A percentile compares a stretch with the other conserved stretches of the same genome.
phyloP scores from a whole-genome alignment of 1,140 invertebrate species.

The Drosophila lowei region DNA sequence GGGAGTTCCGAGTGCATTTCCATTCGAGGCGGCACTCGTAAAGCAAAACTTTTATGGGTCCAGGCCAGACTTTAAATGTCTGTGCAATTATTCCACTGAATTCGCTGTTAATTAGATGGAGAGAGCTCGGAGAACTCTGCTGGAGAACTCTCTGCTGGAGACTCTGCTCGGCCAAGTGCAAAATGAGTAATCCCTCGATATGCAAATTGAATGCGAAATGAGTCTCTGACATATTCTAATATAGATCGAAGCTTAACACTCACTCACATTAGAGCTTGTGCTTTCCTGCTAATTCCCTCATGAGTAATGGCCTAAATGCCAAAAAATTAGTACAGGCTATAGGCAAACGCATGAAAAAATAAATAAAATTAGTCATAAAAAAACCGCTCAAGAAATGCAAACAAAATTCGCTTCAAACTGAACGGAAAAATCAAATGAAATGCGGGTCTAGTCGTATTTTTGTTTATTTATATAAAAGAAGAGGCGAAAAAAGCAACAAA shows the following conservation, averaged over 20 bases:
- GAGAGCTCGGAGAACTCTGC: neutral
- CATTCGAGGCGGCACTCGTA: slow-evolving; percentile 6
- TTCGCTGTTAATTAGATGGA: slow-evolving; percentile 60
- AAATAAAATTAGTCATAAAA: slow-evolving; percentile 43
- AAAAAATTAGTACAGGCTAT: slow-evolving; percentile 35
- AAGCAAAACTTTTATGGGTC: slow-evolving; percentile 43
- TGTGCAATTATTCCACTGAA: slow-evolving; percentile 70
- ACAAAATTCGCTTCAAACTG: slow-evolving; percentile 17
- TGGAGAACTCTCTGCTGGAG: neutral
- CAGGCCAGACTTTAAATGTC: slow-evolving; percentile 51
- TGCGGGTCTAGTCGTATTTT: slow-evolving; percentile 5
- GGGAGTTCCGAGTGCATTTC: slow-evolving; percentile 16
- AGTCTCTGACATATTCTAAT: slow-evolving; percentile 2
- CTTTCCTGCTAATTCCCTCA: slow-evolving; percentile 29
- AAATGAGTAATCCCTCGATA: slow-evolving; percentile 28
- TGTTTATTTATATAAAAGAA: slow-evolving; percentile 35
- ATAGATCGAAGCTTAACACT: neutral
- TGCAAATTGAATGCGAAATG: slow-evolving; percentile 19
- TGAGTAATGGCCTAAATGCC: slow-evolving; percentile 27
- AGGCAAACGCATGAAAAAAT: slow-evolving; percentile 15
- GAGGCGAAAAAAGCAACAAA: slow-evolving; percentile 10
- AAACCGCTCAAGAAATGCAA: slow-evolving; percentile 4
- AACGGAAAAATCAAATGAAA: slow-evolving; percentile 18
- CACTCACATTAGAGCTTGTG: neutral
- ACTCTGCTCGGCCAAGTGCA: slow-evolving; percentile 28